Evolutionary conservation across 1,140 invertebrate genomes (phyloP), one percentile per base, ranked within the genome.

Genomic region (Apolygus lucorum): DNA sequence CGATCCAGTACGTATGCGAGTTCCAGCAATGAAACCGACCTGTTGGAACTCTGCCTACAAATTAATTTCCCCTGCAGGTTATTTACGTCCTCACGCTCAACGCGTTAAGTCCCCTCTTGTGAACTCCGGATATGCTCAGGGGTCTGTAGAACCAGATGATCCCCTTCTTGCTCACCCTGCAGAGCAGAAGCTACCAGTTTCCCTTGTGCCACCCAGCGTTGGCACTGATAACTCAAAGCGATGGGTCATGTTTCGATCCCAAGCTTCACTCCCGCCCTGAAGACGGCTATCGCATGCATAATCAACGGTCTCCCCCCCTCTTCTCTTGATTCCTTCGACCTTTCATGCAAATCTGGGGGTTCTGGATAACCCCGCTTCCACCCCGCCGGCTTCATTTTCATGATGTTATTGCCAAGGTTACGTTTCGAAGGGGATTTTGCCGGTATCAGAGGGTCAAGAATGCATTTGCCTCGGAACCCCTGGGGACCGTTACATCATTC

Each of bases 381-480:
- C 54, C 11, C 4, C n/a, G n/a, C n/a, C n/a, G 22, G 8, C 54
- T 59, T 59, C 54, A 59, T 59, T 59, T 59, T 59, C 54, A 4
- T 59, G 54, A 22, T 59, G 22, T 59, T 59, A 59, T 24, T 59
- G 11, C 54, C 22, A 59, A 59, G 54, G 54, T 59, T 59, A 59
- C 54, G 13, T 22, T 59, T 22, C 22, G 54, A 22, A 22, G 54
- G 54, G 8, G 11, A 4, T 17, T 59, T 22, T 8, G 2, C 54
- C 54, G 54, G 22, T 24, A 21, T 22, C 22, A 14, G 11, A 22
- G 54, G 54, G 11, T 59, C 22, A 59, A 59, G 54, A 59, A 59
- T 22, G 13, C 13, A 24, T 59, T 59, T 59, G 4, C 54, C 22
- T 22, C 4, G 34, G 34, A 42, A 42, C 34, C 34, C 34, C 17